Conservation (phyloP, 2,888 invertebrate species). For the Plagodis pulveraria region DNA sequence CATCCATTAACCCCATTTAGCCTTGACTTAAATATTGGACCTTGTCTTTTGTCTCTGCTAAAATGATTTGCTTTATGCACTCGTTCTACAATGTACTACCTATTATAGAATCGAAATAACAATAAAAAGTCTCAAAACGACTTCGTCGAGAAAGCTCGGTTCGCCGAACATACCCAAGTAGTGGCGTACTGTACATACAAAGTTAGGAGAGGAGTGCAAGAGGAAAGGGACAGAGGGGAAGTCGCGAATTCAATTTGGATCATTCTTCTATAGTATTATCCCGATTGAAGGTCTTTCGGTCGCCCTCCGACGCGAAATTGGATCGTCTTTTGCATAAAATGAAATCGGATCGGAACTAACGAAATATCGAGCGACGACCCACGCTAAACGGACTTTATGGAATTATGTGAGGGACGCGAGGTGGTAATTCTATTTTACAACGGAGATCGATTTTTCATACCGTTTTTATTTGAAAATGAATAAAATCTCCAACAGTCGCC, state of each 20-base stretch:
- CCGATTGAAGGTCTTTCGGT: slow-evolving; percentile 67
- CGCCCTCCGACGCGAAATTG: slow-evolving; percentile 65
- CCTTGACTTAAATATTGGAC: too few species aligned
- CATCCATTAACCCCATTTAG: too few species aligned
- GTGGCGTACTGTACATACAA: background rate
- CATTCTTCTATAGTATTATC: slow-evolving; percentile 80
- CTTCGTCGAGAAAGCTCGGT: too few species aligned
- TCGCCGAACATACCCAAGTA: background rate
- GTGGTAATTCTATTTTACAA: slow-evolving; percentile 17
- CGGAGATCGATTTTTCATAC: slow-evolving; percentile 1
- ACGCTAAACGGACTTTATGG: slow-evolving; percentile 20
- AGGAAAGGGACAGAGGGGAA: slow-evolving; percentile 36
- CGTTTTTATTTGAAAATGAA: background rate
- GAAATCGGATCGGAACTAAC: slow-evolving; percentile 78
- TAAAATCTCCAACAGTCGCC: background rate
- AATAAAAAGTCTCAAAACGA: too few species aligned
- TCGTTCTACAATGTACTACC: too few species aligned
- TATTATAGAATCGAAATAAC: too few species aligned
- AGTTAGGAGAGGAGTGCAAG: background rate
- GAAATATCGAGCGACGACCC: slow-evolving; percentile 55
- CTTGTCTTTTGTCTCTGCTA: too few species aligned
- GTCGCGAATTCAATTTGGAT: slow-evolving; percentile 79
- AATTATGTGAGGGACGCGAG: slow-evolving; percentile 25
- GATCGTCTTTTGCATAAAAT: slow-evolving; percentile 82
- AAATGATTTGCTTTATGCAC: too few species aligned